A percentile compares a stretch with the other conserved stretches of the same genome.
These are phyloP conservation scores for Zoanthus sansibaricus DNA, from an alignment of 92 coral and sea anemone species.

Conservation along the genomic window DNA sequence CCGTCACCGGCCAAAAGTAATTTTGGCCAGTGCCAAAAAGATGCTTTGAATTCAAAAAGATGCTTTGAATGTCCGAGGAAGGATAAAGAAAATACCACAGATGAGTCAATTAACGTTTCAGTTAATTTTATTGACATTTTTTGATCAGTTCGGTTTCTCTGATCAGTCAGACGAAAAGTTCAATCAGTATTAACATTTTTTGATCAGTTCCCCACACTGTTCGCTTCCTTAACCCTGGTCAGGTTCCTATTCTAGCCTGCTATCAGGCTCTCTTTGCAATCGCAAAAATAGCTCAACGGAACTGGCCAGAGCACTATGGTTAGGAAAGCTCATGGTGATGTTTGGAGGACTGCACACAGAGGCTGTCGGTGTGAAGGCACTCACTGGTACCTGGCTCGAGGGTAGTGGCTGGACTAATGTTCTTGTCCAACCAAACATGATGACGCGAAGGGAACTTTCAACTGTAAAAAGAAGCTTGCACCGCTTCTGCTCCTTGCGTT, in stretches of 20 bases:
- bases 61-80: no score
- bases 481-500: conserved; percentile 46
- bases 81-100: no score
- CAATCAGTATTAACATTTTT: no score
- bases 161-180: no score
- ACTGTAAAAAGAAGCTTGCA: conserved; percentile 32
- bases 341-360: conserved; percentile 64
- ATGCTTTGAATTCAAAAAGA: no score
- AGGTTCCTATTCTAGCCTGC: conserved; percentile 29
- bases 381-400: background rate
- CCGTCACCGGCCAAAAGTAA: no score
- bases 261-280: conserved; percentile 69
- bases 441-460: conserved; percentile 43
- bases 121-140: no score
- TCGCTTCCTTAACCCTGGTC: conserved; percentile 29
- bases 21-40: no score
- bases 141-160: no score
- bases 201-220: conserved; percentile 63
- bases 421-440: conserved; percentile 11
- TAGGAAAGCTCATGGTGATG: conserved; percentile 53
- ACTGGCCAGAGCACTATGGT: conserved; percentile 3
- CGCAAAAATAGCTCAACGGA: conserved; percentile 62
- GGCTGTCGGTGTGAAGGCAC: background rate
- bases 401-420: conserved; percentile 18
- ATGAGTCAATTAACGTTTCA: no score